phyloP scores from a whole-genome alignment of 2,888 invertebrate genomes.

The Julus scandinavius region DNA sequence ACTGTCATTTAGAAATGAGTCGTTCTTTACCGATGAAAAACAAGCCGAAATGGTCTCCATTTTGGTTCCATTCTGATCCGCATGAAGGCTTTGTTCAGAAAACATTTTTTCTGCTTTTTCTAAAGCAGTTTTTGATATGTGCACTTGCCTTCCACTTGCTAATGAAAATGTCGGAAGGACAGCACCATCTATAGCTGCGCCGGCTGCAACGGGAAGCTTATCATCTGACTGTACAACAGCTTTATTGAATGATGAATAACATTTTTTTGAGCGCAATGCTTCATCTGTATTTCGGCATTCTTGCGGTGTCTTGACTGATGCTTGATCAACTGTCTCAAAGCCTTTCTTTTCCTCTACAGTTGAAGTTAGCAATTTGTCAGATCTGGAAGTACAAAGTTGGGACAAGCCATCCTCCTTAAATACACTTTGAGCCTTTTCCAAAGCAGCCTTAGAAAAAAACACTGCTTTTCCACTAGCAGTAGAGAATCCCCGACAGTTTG shows the following conservation, averaged over 20 bases:
- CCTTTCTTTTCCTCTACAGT: not conserved
- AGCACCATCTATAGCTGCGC: not conserved
- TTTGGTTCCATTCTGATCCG: not conserved
- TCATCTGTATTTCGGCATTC: not conserved
- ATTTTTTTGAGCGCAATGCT: not conserved
- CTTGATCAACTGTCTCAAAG: not conserved
- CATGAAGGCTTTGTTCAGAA: not conserved
- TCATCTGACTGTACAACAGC: not conserved
- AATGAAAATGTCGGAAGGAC: slow-evolving; percentile 63
- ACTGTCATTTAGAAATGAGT: not conserved
- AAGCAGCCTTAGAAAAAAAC: slow-evolving; percentile 64
- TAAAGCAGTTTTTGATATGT: slow-evolving; percentile 62
- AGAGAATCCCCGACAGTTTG: slow-evolving; percentile 49
- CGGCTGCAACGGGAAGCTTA: not conserved
- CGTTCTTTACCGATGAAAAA: not conserved
- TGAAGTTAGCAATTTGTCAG: not conserved
- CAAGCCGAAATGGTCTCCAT: not conserved
- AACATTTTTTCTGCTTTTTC: slow-evolving; percentile 48
- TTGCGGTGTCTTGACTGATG: not conserved
- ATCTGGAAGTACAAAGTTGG: not conserved
- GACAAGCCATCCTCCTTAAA: slow-evolving; percentile 62
- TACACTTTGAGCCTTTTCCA: slow-evolving; percentile 65
- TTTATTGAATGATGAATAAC: not conserved
- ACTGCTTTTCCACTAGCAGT: slow-evolving; percentile 57
- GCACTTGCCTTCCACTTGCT: slow-evolving; percentile 66